These are phyloP conservation scores for Lycocorax pyrrhopterus DNA, from an alignment of 2,113 vertebrate genomes.

Conservation along the genomic window DNA sequence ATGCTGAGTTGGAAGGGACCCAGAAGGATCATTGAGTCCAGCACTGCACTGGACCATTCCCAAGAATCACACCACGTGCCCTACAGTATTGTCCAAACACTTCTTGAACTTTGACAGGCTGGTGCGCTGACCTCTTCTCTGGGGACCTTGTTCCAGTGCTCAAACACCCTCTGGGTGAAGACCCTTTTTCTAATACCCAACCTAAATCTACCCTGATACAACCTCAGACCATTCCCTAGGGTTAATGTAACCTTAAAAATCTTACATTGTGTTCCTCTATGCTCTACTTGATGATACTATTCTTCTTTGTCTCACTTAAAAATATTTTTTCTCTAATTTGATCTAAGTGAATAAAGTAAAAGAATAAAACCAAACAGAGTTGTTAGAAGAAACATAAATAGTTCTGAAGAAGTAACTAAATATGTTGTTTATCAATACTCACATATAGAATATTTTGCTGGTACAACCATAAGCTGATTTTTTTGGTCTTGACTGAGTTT, in stretches of 20 bases:
- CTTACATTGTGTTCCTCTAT: background rate
- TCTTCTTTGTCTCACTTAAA: background rate
- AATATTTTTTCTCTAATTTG: background rate
- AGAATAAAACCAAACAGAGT: background rate
- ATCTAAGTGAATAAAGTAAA: background rate
- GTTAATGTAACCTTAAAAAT: background rate
- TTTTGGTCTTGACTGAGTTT: background rate
- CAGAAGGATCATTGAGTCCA: background rate
- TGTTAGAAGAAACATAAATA: background rate
- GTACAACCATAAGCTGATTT: background rate
- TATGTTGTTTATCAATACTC: background rate
- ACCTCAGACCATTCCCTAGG: too few relatives aligned
- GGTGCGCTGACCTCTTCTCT: background rate
- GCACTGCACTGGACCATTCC: too few relatives aligned
- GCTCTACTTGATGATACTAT: background rate
- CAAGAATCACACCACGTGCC: background rate
- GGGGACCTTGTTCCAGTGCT: background rate
- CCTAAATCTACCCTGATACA: background rate
- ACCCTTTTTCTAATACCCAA: background rate
- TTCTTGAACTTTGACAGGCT: background rate
- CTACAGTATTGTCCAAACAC: fast-evolving
- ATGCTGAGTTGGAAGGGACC: background rate
- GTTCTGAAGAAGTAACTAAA: background rate
- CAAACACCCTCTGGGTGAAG: background rate
- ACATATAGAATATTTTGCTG: background rate